Conservation (phyloP, 2,888 invertebrate species). For the Lasioglossum lativentre region DNA sequence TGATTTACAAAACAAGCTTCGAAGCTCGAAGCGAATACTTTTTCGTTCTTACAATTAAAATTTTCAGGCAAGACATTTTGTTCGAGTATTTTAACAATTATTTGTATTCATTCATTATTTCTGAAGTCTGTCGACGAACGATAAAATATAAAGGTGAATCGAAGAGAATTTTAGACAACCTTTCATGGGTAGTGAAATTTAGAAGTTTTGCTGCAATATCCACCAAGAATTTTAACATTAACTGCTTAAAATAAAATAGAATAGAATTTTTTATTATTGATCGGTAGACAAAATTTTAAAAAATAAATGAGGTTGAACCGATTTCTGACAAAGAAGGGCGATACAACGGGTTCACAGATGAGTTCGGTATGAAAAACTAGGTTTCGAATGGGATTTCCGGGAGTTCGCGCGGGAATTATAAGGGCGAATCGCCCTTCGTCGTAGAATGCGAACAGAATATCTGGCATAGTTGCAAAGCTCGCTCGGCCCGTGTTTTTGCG, state of each 20-base stretch:
- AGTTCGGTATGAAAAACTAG: not conserved
- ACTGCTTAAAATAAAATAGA: not conserved
- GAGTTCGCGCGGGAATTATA: not conserved
- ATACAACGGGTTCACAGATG: not conserved
- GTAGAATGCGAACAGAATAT: conserved; percentile 26
- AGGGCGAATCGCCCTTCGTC: not conserved
- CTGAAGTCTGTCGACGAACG: too few relatives aligned
- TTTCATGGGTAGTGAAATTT: too few relatives aligned
- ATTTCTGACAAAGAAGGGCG: not conserved
- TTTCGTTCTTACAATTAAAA: not conserved
- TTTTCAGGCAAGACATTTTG: too few relatives aligned
- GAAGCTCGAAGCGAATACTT: not conserved
- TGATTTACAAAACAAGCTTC: not conserved
- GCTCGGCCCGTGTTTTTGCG: conserved; percentile 28
- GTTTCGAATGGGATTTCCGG: not conserved
- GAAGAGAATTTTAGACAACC: too few relatives aligned
- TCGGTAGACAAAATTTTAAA: not conserved
- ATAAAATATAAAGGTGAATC: too few relatives aligned
- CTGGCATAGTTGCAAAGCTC: conserved; percentile 27
- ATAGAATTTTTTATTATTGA: not conserved
- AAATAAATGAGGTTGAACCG: not conserved
- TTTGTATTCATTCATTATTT: too few relatives aligned
- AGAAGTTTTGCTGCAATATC: too few relatives aligned
- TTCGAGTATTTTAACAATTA: too few relatives aligned
- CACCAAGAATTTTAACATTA: too few relatives aligned